Evolutionary conservation across 1,140 invertebrate species (phyloP).

Genomic region (Capitella teleta): DNA sequence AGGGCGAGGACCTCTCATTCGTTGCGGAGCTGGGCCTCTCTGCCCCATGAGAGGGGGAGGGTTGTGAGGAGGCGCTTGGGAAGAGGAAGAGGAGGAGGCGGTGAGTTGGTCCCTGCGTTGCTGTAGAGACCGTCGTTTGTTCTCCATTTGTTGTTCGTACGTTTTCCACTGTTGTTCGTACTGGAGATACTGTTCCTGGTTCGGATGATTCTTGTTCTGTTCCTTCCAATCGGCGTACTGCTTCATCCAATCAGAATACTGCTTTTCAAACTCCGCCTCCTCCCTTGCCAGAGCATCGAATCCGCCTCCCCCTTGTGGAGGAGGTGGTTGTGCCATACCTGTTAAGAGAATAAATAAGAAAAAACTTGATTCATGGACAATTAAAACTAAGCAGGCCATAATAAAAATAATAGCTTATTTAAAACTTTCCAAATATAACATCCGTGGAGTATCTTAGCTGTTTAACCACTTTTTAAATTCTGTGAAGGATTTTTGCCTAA

Average conservation of each 20-base stretch:
- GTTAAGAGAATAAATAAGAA: neutral
- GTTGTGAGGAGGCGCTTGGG: neutral
- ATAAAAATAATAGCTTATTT: neutral
- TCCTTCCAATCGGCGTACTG: slow-evolving; percentile 41
- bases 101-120: slow-evolving; percentile 18
- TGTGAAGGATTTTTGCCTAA: no score
- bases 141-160: slow-evolving; percentile 39
- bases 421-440: neutral
- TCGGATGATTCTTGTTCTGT: slow-evolving; percentile 43
- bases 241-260: slow-evolving; percentile 39
- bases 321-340: neutral
- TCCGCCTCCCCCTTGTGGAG: neutral
- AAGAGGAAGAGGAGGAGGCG: neutral
- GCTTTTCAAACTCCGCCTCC: slow-evolving; percentile 34
- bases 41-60: slow-evolving; percentile 11
- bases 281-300: slow-evolving; percentile 15
- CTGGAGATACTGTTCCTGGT: slow-evolving; percentile 38
- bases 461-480: no score
- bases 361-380: neutral
- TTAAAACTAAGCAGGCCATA: neutral
- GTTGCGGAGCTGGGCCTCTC: neutral
- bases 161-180: slow-evolving; percentile 40
- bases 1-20: slow-evolving; percentile 2
- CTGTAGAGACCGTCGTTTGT: slow-evolving; percentile 18
- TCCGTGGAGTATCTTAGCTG: neutral